Evolutionary conservation across 1,140 invertebrate genomes (phyloP).

Genomic region (Radopholus similis): DNA sequence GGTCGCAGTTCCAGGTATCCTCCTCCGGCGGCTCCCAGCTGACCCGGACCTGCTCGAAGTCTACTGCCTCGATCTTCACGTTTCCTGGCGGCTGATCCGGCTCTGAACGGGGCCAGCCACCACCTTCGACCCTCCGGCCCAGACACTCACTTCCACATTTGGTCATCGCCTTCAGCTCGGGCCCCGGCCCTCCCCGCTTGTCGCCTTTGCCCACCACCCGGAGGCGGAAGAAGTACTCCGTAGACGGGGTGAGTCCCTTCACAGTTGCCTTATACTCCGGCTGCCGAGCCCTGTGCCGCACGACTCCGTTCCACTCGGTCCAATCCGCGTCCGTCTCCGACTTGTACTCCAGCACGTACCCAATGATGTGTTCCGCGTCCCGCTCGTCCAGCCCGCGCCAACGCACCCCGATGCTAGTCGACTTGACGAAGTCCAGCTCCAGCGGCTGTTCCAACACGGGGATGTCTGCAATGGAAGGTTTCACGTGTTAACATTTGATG

Average conservation of each 20-base stretch:
- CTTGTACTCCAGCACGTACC: conserved; percentile 58
- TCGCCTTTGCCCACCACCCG: conserved; percentile 58
- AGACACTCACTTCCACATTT: conserved; percentile 47
- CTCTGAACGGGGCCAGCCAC: conserved; percentile 18
- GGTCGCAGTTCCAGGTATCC: conserved; percentile 57
- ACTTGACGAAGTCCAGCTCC: conserved; percentile 52
- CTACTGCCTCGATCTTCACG: conserved; percentile 50
- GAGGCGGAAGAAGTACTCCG: conserved; percentile 59
- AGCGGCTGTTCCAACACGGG: conserved; percentile 56
- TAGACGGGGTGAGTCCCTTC: conserved; percentile 47
- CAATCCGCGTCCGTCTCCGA: conserved; percentile 55
- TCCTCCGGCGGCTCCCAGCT: conserved; percentile 54
- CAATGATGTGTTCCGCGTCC: conserved; percentile 56
- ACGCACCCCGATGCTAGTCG: conserved; percentile 56
- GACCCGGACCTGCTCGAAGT: conserved; percentile 51
- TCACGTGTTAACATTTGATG: background rate
- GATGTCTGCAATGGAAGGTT: conserved; percentile 41
- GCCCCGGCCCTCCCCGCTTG: conserved; percentile 56
- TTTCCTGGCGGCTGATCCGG: conserved; percentile 56
- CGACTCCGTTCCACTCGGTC: conserved; percentile 55
- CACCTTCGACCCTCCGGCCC: background rate
- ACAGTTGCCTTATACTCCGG: conserved; percentile 54
- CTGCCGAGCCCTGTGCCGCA: conserved; percentile 41
- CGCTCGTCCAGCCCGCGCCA: conserved; percentile 51
- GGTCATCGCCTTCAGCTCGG: conserved; percentile 55